These are phyloP conservation scores for Euzophera pinguis DNA, from an alignment of 2,888 invertebrate species.

Conservation along the genomic window DNA sequence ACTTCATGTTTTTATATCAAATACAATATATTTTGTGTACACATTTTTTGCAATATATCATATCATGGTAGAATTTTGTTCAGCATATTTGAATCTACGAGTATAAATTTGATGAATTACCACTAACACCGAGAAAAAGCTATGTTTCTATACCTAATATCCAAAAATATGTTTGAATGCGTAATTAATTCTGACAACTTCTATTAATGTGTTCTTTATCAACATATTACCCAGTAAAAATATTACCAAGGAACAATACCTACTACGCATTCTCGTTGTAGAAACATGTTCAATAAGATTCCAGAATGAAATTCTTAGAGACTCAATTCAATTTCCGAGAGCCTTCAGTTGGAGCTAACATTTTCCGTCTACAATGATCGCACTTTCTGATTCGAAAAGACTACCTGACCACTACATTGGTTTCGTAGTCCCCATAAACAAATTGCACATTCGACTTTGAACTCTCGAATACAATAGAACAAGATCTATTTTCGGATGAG, in stretches of 20 bases:
- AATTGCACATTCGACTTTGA: background rate
- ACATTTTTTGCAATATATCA: background rate
- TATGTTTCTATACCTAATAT: no score
- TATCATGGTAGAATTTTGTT: no score
- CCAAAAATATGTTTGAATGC: no score
- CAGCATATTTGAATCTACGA: no score
- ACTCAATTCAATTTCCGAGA: constrained; percentile 55
- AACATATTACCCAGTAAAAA: no score
- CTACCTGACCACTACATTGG: constrained; percentile 31
- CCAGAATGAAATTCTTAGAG: constrained; percentile 38
- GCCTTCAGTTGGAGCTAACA: constrained; percentile 33
- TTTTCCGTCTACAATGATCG: constrained; percentile 40
- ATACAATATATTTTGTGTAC: constrained; percentile 1
- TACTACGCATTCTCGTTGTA: background rate
- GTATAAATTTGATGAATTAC: no score
- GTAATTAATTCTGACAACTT: no score
- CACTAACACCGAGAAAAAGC: no score
- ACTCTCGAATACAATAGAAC: background rate
- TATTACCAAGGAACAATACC: no score
- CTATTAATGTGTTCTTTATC: no score
- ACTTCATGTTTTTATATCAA: constrained; percentile 7
- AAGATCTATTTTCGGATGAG: background rate
- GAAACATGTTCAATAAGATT: constrained; percentile 27
- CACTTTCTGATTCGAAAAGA: constrained; percentile 33
- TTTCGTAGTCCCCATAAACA: constrained; percentile 5